Base-by-base conservation (phyloP, 64 coral and sea anemone species). In the Montipora efflorescens region DNA sequence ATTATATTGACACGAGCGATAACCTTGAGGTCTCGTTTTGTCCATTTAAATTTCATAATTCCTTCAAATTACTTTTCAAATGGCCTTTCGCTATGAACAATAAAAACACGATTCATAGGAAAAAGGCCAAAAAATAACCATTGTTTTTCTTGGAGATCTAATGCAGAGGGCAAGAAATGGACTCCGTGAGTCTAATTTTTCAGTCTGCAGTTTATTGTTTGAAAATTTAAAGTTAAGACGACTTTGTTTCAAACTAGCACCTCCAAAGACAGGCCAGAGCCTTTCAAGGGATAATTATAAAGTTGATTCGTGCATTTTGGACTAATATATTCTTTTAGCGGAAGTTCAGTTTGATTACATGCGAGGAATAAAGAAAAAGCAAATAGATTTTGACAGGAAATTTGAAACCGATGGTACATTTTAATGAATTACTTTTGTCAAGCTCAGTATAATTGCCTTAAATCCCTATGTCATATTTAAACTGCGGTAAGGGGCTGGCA, bases 371-470 rank as follows among this genome's bases (percentile, higher is more conserved):
- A 49, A 16, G 19, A 45, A 49, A 78, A 18, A 3, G 18, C 47
- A 78, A 78, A 48, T 78, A 78, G 49, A 78, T 18, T 78, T 48
- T 78, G 76, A 49, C 76, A 78, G 76, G 76, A 78, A 18, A 78
- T 78, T 19, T 78, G 46, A 78, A 8, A 50, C 76, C 14, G 19
- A 78, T 19, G 4, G 76, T 78, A 13, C 76, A 50, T 78, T 78
- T 49, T 78, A 49, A 78, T 78, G 13, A 78, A 48, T 78, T 20
- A 21, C 21, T 49, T 78, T 49, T 49, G 4, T 49, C 45, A 78
- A 5, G 14, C 16, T 8, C 7, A 6, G 48, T 78, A 3, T 78
- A 78, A 48, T 78, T 50, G 76, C 28, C 47, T 76, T 46, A 78
- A 64, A 50, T 78, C 13, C 7, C 44, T 50, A 5, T 16, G 45